A percentile compares a stretch with the other conserved stretches of the same genome.
These are phyloP conservation scores for Turritopsis dohrnii DNA, from an alignment of 30 jellyfish, hydroid and myxozoan genomes.

Conservation along the genomic window DNA sequence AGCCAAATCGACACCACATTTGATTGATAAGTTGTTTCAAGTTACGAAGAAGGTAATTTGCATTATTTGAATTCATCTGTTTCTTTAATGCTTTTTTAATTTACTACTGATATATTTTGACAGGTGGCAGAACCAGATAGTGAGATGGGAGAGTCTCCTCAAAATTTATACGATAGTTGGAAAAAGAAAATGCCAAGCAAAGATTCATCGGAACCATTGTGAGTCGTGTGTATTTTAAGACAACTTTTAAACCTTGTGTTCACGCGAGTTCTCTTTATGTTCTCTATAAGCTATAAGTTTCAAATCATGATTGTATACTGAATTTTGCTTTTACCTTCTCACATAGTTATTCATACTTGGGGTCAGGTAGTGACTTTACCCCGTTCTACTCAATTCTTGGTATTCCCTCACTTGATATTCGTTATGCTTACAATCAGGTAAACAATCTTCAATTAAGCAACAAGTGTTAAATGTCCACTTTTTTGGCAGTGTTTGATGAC, in stretches of 20 bases:
- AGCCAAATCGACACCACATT: conserved; percentile 59
- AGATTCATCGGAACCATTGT: neutral
- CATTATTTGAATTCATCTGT: neutral
- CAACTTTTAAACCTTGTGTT: no score
- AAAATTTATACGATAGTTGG: neutral
- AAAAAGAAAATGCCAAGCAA: neutral
- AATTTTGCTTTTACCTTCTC: no score
- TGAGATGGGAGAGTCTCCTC: neutral
- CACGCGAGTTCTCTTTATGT: no score
- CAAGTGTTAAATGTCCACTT: no score
- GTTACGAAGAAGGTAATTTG: conserved; percentile 53
- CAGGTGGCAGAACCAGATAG: neutral
- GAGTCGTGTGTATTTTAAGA: no score
- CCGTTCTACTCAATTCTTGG: conserved; percentile 86
- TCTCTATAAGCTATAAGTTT: no score
- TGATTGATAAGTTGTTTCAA: conserved; percentile 43
- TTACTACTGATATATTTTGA: neutral
- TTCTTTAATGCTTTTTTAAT: neutral
- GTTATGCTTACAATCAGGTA: conserved; percentile 75
- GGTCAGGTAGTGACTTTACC: conserved; percentile 95
- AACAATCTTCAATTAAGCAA: no score
- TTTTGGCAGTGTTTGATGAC: no score
- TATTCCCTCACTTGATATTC: conserved; percentile 77
- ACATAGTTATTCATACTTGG: conserved; percentile 32
- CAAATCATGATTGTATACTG: no score